A percentile compares a stretch with the other conserved stretches of the same genome.
Conservation (phyloP, 2,888 invertebrate genomes). For the Phragmatobia fuliginosa region DNA sequence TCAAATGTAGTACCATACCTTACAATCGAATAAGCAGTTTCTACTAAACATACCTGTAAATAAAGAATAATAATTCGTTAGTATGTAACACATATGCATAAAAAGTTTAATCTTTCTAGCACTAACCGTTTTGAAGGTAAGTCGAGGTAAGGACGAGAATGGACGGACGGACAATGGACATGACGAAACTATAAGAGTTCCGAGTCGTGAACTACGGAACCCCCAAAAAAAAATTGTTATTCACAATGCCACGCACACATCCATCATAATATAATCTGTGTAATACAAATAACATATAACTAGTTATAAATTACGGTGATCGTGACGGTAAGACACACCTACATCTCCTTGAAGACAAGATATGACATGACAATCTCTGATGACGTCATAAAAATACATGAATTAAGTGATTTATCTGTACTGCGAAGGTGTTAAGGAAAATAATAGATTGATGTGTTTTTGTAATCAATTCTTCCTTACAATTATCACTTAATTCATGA, state of each 20-base stretch:
- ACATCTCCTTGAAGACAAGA: conserved; percentile 37
- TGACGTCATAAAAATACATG: not conserved
- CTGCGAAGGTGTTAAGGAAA: not conserved
- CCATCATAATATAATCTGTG: not conserved
- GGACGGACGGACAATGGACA: too few relatives aligned
- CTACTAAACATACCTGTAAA: not conserved
- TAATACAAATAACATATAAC: not conserved
- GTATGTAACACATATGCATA: too few relatives aligned
- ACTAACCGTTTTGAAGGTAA: too few relatives aligned
- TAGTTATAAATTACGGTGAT: conserved; percentile 13
- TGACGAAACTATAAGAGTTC: too few relatives aligned
- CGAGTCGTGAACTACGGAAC: too few relatives aligned
- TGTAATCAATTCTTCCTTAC: not conserved
- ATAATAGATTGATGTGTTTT: not conserved
- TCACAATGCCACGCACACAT: not conserved
- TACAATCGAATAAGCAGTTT: not conserved
- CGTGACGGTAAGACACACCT: conserved; percentile 47
- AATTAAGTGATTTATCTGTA: not conserved
- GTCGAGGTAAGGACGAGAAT: too few relatives aligned
- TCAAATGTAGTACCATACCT: not conserved
- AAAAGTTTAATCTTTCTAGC: too few relatives aligned
- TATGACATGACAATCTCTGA: conserved; percentile 22
- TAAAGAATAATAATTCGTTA: not conserved
- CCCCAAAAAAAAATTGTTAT: not conserved
- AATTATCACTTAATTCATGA: not conserved